phyloP scores from a whole-genome alignment of 2,888 invertebrate species.

The Bedellia somnulentella region DNA sequence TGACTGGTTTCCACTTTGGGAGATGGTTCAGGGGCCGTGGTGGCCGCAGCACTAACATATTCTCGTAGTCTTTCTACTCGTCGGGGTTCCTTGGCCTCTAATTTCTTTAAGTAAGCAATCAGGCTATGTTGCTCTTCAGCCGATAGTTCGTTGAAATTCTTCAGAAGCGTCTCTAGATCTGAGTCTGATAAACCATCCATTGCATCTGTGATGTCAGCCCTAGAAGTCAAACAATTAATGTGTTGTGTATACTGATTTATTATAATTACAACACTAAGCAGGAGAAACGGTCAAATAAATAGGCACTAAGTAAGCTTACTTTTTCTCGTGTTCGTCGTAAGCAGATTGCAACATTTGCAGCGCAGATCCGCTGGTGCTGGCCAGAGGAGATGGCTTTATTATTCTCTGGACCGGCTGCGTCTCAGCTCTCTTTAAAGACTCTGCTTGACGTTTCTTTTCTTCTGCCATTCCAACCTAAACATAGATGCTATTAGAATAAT shows the following conservation, averaged over 20 bases:
- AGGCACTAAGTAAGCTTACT: conserved; percentile 16
- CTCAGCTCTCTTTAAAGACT: conserved; percentile 3
- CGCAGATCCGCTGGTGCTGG: conserved; percentile 18
- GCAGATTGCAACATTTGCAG: conserved; percentile 48
- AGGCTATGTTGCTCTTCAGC: conserved; percentile 82
- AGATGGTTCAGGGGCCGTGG: conserved; percentile 8
- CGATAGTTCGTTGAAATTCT: conserved; percentile 76
- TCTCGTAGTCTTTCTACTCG: conserved; percentile 77
- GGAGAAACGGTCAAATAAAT: too few relatives aligned
- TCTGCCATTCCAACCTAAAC: conserved; percentile 41
- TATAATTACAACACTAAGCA: too few relatives aligned
- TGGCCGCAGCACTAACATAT: conserved; percentile 64
- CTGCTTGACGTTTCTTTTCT: conserved; percentile 36
- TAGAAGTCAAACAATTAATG: too few relatives aligned
- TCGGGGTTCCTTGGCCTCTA: conserved; percentile 71
- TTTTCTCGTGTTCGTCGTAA: conserved; percentile 39
- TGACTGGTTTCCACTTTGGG: conserved; percentile 4
- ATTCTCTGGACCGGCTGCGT: conserved; percentile 6
- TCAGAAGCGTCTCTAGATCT: conserved; percentile 76
- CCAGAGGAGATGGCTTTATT: neutral
- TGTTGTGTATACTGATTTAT: too few relatives aligned
- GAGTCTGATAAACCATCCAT: conserved; percentile 80
- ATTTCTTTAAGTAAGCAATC: conserved; percentile 79
- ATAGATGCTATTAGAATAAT: neutral
- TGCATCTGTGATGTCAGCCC: conserved; percentile 23